These are phyloP conservation scores for Colletes latitarsis DNA, from an alignment of 1,140 invertebrate species.

Conservation along the genomic window DNA sequence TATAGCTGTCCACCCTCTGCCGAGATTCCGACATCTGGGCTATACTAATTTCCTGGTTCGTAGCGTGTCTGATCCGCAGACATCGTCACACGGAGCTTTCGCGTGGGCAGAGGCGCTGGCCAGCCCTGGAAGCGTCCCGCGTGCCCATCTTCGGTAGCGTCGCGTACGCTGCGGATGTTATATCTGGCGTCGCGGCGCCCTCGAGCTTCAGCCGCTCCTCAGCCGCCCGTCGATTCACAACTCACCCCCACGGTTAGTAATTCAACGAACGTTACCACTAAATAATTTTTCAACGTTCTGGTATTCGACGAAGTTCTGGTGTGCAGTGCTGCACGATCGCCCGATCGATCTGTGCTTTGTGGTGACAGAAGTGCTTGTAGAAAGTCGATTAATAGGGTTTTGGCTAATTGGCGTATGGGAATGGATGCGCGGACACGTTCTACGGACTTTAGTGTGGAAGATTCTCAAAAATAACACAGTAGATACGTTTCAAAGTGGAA, in stretches of 20 bases:
- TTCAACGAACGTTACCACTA: neutral
- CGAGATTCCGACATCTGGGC: constrained; percentile 24
- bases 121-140: constrained; percentile 77
- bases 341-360: constrained; percentile 13
- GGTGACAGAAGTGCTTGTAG: constrained; percentile 23
- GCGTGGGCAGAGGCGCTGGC: constrained; percentile 76
- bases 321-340: constrained; percentile 2
- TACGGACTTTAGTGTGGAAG: neutral
- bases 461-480: neutral
- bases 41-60: constrained; percentile 53
- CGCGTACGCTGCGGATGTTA: constrained; percentile 73
- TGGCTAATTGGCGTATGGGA: neutral
- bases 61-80: constrained; percentile 40
- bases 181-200: constrained; percentile 75
- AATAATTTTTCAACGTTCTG: neutral
- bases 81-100: constrained; percentile 23
- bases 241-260: constrained; percentile 74
- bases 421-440: constrained; percentile 9
- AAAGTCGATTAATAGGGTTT: constrained; percentile 3
- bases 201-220: constrained; percentile 75
- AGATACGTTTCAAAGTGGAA: neutral
- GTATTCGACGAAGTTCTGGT: neutral
- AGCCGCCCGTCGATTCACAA: constrained; percentile 74
- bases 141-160: constrained; percentile 80
- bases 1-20: constrained; percentile 31